Conservation (phyloP, 1,140 invertebrate species). For the Penaeus indicus region DNA sequence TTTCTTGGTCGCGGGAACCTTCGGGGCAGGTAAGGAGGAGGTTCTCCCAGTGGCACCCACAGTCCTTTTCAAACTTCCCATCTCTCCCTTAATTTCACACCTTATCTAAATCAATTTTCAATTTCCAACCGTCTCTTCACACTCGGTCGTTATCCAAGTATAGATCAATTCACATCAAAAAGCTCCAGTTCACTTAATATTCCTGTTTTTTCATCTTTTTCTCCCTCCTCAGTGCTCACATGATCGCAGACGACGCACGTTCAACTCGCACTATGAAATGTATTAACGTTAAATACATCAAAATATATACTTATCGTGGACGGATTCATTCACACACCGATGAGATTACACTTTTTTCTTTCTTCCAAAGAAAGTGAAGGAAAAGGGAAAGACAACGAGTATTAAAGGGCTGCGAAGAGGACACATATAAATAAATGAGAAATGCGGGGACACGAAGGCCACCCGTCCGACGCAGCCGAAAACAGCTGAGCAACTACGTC, state of each 20-base stretch:
- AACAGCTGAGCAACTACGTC: constrained; percentile 15
- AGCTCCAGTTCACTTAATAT: too few species aligned
- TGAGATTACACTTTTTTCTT: too few species aligned
- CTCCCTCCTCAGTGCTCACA: neutral
- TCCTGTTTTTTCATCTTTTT: too few species aligned
- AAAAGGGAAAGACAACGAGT: too few species aligned
- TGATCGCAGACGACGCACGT: constrained; percentile 20
- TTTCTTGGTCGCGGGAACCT: constrained; percentile 39
- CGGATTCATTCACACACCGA: constrained; percentile 3
- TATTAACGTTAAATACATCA: too few species aligned
- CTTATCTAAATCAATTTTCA: too few species aligned
- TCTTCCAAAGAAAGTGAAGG: too few species aligned
- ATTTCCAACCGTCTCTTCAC: too few species aligned
- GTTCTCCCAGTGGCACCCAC: constrained; percentile 8
- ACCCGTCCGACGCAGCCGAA: neutral
- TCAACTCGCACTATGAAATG: neutral
- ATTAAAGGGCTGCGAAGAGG: neutral
- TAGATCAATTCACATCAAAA: too few species aligned
- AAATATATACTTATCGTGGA: constrained; percentile 13
- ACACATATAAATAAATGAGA: neutral
- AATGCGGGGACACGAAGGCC: neutral
- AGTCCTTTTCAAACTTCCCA: constrained; percentile 52
- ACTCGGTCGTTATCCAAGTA: too few species aligned
- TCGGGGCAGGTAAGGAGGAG: constrained; percentile 39
- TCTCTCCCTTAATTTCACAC: neutral